Conservation (phyloP, 2,797 vertebrate genomes). For the Molossus molossus region DNA sequence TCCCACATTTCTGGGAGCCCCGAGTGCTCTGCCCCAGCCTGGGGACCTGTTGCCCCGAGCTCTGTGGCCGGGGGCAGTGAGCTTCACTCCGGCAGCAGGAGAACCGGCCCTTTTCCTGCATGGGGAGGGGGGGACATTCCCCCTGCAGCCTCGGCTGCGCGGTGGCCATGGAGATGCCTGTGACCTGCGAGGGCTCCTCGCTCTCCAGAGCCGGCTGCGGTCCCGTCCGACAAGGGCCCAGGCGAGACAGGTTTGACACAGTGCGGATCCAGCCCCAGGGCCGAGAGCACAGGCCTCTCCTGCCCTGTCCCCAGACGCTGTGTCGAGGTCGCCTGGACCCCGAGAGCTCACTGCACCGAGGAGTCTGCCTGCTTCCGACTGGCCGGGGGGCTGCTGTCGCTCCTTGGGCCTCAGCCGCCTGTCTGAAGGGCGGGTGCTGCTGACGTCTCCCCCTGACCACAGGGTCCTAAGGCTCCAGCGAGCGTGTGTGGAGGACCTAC, state of each 20-base stretch:
- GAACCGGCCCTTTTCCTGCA: not conserved
- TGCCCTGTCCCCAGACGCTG: not conserved
- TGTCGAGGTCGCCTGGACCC: accelerated
- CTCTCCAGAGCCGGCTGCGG: not conserved
- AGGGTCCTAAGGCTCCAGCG: not conserved
- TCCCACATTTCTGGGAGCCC: accelerated
- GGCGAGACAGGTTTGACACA: not conserved
- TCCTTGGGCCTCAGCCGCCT: not conserved
- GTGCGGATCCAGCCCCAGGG: no score
- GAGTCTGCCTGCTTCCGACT: not conserved
- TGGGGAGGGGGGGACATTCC: not conserved
- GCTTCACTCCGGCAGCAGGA: not conserved
- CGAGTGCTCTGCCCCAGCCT: no score
- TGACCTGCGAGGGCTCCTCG: not conserved
- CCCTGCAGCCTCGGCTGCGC: not conserved
- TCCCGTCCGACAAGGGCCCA: accelerated
- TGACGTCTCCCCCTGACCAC: not conserved
- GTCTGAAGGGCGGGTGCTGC: accelerated
- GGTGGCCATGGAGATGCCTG: not conserved
- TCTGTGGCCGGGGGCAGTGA: accelerated
- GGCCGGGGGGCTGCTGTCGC: not conserved
- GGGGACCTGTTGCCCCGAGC: accelerated
- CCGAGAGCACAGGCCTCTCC: not conserved
- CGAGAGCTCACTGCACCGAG: not conserved
- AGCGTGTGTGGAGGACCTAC: not conserved